These are phyloP conservation scores for Marmota flaviventris DNA, from an alignment of 2,113 vertebrate genomes.

Conservation along the genomic window DNA sequence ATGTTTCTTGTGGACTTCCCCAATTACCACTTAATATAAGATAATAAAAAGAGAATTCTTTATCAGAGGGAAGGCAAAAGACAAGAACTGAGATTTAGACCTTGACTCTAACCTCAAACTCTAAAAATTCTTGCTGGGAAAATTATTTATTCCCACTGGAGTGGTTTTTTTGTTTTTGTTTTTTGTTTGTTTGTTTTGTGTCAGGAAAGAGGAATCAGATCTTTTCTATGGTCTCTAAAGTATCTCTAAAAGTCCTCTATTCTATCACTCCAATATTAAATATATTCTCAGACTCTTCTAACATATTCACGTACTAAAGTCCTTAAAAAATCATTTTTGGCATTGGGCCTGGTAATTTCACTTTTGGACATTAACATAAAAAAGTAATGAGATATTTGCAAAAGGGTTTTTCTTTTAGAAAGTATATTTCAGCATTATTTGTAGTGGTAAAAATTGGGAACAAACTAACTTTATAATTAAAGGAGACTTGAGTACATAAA, in stretches of 20 bases:
- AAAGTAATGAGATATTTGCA: constrained; percentile 60
- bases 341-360: constrained; percentile 44
- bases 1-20: not conserved
- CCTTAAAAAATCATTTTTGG: constrained; percentile 23
- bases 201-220: not conserved
- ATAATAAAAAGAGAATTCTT: not conserved
- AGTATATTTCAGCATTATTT: constrained; percentile 63
- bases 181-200: not conserved
- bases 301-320: not conserved
- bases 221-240: not conserved
- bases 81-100: not conserved
- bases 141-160: not conserved
- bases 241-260: not conserved
- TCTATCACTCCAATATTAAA: not conserved
- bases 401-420: constrained; percentile 41
- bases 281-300: not conserved
- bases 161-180: too few species aligned
- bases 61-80: not conserved
- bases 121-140: not conserved
- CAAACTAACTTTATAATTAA: constrained; percentile 55
- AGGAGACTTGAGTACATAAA: constrained; percentile 13
- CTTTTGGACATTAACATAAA: constrained; percentile 48
- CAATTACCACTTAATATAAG: not conserved
- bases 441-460: not conserved
- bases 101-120: not conserved